A percentile compares a stretch with the other conserved stretches of the same genome.
Evolutionary conservation across 2,888 invertebrate species (phyloP).

Genomic region (Perdita meconis): DNA sequence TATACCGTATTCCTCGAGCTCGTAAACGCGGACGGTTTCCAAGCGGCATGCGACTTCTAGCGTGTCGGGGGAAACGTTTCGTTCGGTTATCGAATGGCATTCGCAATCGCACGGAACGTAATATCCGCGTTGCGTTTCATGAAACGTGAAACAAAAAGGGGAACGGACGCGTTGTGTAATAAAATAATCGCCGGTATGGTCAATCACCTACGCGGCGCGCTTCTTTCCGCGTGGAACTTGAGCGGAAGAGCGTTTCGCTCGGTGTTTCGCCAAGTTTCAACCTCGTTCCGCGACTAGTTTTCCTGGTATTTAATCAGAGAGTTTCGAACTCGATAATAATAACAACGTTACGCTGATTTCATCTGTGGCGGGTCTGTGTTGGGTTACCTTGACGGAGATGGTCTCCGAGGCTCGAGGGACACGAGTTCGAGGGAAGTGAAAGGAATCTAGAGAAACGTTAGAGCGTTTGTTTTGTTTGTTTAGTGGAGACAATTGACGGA

Average conservation of each 20-base stretch:
- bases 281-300: slow-evolving; percentile 41
- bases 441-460: too few species aligned
- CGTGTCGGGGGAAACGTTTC: slow-evolving; percentile 44
- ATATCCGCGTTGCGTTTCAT: slow-evolving; percentile 25
- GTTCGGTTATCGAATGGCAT: slow-evolving; percentile 45
- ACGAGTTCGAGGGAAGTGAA: too few species aligned
- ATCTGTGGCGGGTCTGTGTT: slow-evolving; percentile 21
- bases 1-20: slow-evolving; percentile 36
- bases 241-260: slow-evolving; percentile 16
- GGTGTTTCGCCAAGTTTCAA: slow-evolving; percentile 57
- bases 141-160: background rate
- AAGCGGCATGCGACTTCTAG: background rate
- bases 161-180: background rate
- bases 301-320: slow-evolving; percentile 58
- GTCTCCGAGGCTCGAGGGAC: background rate
- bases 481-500: too few species aligned
- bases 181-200: slow-evolving; percentile 33
- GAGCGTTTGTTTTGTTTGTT: too few species aligned
- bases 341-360: slow-evolving; percentile 58
- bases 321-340: slow-evolving; percentile 59
- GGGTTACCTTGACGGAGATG: slow-evolving; percentile 12
- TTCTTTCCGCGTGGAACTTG: slow-evolving; percentile 30
- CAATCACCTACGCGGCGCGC: background rate
- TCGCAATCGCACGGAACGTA: slow-evolving; percentile 32
- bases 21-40: slow-evolving; percentile 46